Percentiles rank a stretch among this genome's conserved stretches.
phyloP scores from a whole-genome alignment of 2,113 vertebrate genomes.

The Ictalurus punctatus region DNA sequence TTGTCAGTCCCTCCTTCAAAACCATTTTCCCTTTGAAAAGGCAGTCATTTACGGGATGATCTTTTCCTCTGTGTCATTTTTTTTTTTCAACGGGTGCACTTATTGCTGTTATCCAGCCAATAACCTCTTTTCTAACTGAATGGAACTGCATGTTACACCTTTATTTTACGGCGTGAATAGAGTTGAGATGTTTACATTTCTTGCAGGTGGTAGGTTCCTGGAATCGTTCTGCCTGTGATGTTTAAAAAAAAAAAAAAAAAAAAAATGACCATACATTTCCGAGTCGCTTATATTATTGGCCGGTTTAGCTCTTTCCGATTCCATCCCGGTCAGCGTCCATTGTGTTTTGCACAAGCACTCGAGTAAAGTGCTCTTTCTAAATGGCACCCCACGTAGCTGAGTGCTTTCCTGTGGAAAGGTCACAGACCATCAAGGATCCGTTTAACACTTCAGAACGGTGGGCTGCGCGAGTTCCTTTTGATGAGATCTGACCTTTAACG shows the following conservation, averaged over 20 bases:
- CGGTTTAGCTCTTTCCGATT: conserved; percentile 14
- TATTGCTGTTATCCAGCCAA: not conserved
- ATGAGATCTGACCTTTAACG: conserved; percentile 39
- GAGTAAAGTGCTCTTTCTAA: conserved; percentile 43
- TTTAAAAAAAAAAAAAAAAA: too few relatives aligned
- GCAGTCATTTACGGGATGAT: not conserved
- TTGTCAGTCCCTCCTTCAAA: not conserved
- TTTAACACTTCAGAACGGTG: conserved; percentile 28
- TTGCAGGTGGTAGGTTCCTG: not conserved
- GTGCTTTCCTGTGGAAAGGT: conserved; percentile 48
- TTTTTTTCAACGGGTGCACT: not conserved
- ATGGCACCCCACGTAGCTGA: conserved; percentile 36
- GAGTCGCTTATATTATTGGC: not conserved
- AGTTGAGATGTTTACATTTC: not conserved
- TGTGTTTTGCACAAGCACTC: conserved; percentile 9
- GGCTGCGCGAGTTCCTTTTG: not conserved
- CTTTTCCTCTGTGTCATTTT: not conserved
- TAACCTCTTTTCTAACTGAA: not conserved
- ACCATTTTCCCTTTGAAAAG: not conserved
- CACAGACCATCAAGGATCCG: conserved; percentile 37
- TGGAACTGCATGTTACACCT: not conserved
- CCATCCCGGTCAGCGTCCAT: not conserved
- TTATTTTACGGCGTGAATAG: not conserved
- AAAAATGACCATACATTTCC: not conserved
- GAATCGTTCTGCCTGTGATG: not conserved